phyloP scores from a whole-genome alignment of 2,888 invertebrate genomes.

The Conops quadrifasciatus region DNA sequence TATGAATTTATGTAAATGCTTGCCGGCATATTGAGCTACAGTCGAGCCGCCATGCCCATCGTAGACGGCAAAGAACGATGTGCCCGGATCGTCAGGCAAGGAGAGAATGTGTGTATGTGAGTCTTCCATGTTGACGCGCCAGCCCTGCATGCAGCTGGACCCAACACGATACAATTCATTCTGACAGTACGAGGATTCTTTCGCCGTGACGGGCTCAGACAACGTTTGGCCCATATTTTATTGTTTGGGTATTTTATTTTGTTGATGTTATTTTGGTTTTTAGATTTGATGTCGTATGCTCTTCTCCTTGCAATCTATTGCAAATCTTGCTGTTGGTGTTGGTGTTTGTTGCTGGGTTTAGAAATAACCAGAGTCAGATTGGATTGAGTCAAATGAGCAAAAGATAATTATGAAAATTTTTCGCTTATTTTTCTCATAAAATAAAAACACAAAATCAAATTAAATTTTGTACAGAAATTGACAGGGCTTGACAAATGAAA shows the following conservation, averaged over 20 bases:
- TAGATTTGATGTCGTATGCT: neutral
- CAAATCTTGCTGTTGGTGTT: constrained; percentile 9
- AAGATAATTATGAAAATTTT: no score
- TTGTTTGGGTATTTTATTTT: neutral
- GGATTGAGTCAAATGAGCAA: no score
- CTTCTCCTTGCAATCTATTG: neutral
- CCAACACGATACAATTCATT: constrained; percentile 78
- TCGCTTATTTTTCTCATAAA: neutral
- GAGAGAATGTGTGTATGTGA: constrained; percentile 96
- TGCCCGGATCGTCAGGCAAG: constrained; percentile 89
- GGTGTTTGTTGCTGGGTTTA: neutral
- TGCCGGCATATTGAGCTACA: constrained; percentile 94
- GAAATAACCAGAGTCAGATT: neutral
- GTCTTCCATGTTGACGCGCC: constrained; percentile 99
- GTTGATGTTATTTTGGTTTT: constrained; percentile 4
- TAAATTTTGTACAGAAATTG: neutral
- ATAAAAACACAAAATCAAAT: neutral
- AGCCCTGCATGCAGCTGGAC: constrained; percentile 99
- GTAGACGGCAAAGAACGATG: constrained; percentile 96
- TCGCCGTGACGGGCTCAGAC: constrained; percentile 94
- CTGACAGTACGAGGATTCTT: constrained; percentile 83
- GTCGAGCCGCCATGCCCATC: constrained; percentile 78
- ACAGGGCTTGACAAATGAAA: neutral
- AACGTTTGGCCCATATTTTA: constrained; percentile 92
- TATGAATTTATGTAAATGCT: constrained; percentile 92